Conservation (phyloP, 2,888 invertebrate species). For the Steinernema scapterisci region DNA sequence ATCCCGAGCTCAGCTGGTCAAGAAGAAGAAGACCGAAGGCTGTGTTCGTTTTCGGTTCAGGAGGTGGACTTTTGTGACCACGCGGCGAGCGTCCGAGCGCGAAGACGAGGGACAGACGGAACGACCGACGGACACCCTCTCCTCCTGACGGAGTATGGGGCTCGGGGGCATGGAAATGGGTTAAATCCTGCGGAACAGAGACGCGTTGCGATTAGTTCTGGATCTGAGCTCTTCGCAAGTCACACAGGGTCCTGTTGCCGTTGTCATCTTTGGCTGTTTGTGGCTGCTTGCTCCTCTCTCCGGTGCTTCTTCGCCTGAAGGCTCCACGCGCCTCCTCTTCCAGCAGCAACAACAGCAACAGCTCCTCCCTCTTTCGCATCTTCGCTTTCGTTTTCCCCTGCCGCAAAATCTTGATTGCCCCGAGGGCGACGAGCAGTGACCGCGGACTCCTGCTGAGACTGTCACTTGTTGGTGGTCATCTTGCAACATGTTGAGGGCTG, state of each 20-base stretch:
- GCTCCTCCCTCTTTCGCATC: slow-evolving; percentile 29
- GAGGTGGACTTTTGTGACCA: too few relatives aligned
- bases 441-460: not conserved
- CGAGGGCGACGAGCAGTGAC: slow-evolving; percentile 6
- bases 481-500: slow-evolving; percentile 24
- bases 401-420: slow-evolving; percentile 29
- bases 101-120: not conserved
- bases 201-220: slow-evolving; percentile 25
- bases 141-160: not conserved
- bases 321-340: slow-evolving; percentile 4
- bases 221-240: slow-evolving; percentile 26
- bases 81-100: too few relatives aligned
- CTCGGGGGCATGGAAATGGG: slow-evolving; percentile 24
- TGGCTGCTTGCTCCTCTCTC: not conserved
- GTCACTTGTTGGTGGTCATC: not conserved
- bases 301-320: not conserved
- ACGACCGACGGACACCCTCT: not conserved
- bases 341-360: too few relatives aligned
- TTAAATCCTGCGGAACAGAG: slow-evolving; percentile 32
- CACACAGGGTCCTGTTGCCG: slow-evolving; percentile 33
- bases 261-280: not conserved
- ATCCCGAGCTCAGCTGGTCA: slow-evolving; percentile 7
- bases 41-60: too few relatives aligned
- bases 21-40: too few relatives aligned
- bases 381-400: slow-evolving; percentile 16